A percentile compares a stretch with the other conserved stretches of the same genome.
Conservation (phyloP, 2,797 vertebrate genomes). For the Gymnopithys bicolor region DNA sequence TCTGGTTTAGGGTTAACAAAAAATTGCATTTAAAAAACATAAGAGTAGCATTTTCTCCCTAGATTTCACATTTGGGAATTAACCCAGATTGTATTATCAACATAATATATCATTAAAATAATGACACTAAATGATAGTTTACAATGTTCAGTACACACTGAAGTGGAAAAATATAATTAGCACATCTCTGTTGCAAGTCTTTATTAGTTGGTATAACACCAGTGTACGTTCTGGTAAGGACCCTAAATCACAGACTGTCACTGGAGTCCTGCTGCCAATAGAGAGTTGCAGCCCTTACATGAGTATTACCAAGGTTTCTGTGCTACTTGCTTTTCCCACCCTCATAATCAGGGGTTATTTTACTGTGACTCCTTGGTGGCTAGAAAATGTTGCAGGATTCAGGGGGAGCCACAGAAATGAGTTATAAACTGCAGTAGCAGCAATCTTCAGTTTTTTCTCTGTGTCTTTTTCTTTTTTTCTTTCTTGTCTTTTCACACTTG, state of each 20-base stretch:
- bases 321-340: slow-evolving; percentile 6
- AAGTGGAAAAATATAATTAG: slow-evolving; percentile 75
- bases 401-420: neutral
- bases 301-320: slow-evolving; percentile 17
- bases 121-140: slow-evolving; percentile 75
- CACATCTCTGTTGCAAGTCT: slow-evolving; percentile 54
- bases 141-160: slow-evolving; percentile 62
- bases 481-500: neutral
- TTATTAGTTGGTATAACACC: slow-evolving; percentile 58
- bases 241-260: neutral
- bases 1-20: slow-evolving; percentile 46
- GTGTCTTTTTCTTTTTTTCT: neutral
- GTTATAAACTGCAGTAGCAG: neutral
- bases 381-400: neutral
- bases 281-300: neutral
- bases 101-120: slow-evolving; percentile 75
- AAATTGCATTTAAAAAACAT: slow-evolving; percentile 53
- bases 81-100: slow-evolving; percentile 69
- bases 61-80: slow-evolving; percentile 60
- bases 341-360: slow-evolving; percentile 26
- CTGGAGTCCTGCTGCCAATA: neutral
- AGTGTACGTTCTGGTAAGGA: slow-evolving; percentile 19
- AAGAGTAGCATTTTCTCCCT: slow-evolving; percentile 15
- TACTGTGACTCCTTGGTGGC: neutral
- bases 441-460: neutral